Base-by-base conservation (phyloP, 2,888 invertebrate species). In the Monochamus alternatus region DNA sequence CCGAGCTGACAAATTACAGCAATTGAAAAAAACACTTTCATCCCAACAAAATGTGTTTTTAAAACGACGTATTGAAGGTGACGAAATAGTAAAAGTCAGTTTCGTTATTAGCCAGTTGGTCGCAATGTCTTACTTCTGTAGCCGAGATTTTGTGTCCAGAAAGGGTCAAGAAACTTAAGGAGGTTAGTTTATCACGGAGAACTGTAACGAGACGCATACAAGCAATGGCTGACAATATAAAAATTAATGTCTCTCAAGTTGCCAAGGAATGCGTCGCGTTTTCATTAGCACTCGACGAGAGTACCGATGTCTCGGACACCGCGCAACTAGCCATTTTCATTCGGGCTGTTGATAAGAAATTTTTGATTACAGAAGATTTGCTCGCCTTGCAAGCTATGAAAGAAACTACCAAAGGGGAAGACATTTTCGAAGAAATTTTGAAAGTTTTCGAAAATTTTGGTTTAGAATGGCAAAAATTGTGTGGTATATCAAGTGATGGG, bases 101-200 rank as follows among this genome's bases (percentile, higher is more conserved):
- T 47, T 47, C 12, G 47, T 47, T 47, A 47, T 47, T 12, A 47
- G 47, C 12, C 47, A 68, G 62, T 68, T 73, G 63, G 63, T 76
- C 14, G 68, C 68, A 78, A 83, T 84, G 83, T 76, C n/a, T 84
- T 67, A 81, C 81, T 78, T 80, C 77, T 74, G 78, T 77, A 74
- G 81, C 81, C 52, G 78, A 81, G 77, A 81, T 81, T 80, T 76
- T 76, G 60, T 83, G 76, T 75, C 81, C 82, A 44, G 81, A 84
- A 76, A 82, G 82, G 74, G 77, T 72, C 75, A 81, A 81, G 77
- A 75, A 81, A 81, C 75, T 83, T 75, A 77, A 79, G 80, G 78
- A 71, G 71, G 72, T 78, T 73, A 83, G 80, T 80, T 78, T 80
- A 77, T 82, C 81, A 77, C 78, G 77, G 12, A 10, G 8, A 8